Conservation (phyloP, 2,113 vertebrate genomes). For the Kryptolebias marmoratus region DNA sequence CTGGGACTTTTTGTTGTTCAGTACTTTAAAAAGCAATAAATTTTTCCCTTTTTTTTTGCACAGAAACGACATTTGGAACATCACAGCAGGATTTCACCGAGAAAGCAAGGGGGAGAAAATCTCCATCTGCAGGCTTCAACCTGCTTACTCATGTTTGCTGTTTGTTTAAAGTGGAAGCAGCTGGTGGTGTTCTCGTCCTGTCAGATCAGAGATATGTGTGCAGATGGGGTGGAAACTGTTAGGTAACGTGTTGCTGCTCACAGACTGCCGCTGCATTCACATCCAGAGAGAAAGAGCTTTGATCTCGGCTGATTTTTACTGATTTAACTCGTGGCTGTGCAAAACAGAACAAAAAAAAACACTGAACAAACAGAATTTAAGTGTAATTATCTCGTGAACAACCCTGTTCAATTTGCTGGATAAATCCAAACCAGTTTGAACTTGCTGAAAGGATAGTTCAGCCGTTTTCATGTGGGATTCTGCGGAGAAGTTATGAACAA, state of each 20-base stretch:
- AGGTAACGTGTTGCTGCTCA: constrained; percentile 7
- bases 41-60: constrained; percentile 2
- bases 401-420: neutral
- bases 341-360: neutral
- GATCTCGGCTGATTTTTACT: constrained; percentile 1
- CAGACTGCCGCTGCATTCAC: constrained; percentile 7
- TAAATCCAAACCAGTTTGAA: no score
- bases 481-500: no score
- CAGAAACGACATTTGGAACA: constrained; percentile 22
- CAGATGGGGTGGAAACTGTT: constrained; percentile 9
- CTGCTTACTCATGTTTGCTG: constrained; percentile 18
- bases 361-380: neutral
- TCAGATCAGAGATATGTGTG: constrained; percentile 18
- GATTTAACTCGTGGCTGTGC: neutral
- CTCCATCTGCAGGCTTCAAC: constrained; percentile 20
- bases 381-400: constrained; percentile 9
- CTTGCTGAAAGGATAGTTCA: no score
- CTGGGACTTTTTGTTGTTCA: constrained; percentile 8
- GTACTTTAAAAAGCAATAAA: constrained; percentile 3
- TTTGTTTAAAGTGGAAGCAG: constrained; percentile 41
- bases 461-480: no score
- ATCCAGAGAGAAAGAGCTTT: constrained; percentile 18
- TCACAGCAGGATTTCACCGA: constrained; percentile 32
- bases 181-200: constrained; percentile 37
- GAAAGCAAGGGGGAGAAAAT: constrained; percentile 26